phyloP scores from a whole-genome alignment of 2,888 invertebrate genomes.

The Stegana nigrithorax region DNA sequence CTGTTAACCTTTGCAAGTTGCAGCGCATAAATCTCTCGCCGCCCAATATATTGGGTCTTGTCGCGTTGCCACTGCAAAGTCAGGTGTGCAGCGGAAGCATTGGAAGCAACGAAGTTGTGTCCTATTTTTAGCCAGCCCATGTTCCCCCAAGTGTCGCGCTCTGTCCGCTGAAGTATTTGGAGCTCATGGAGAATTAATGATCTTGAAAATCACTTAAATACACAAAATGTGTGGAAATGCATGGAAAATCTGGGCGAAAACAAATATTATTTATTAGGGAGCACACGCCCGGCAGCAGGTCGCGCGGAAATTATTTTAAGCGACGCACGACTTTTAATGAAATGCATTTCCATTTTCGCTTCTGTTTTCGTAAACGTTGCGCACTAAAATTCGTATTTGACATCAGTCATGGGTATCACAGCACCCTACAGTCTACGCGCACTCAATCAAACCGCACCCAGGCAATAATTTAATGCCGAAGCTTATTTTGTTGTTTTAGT shows the following conservation, averaged over 20 bases:
- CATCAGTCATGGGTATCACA: too few species aligned
- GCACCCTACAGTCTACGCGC: too few species aligned
- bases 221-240: background rate
- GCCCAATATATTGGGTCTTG: background rate
- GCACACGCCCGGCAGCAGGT: background rate
- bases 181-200: conserved; percentile 5
- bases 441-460: too few species aligned
- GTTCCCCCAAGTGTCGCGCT: too few species aligned
- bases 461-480: background rate
- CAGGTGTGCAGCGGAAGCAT: too few species aligned
- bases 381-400: background rate
- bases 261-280: conserved; percentile 10
- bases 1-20: background rate
- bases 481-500: background rate
- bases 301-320: too few species aligned
- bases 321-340: background rate
- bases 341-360: background rate
- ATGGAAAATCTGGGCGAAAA: background rate
- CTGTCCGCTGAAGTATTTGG: too few species aligned
- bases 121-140: background rate
- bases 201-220: conserved; percentile 15
- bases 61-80: too few species aligned
- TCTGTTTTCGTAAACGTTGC: background rate
- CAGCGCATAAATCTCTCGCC: background rate
- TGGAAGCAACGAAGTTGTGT: background rate